A percentile compares a stretch with the other conserved stretches of the same genome.
Conservation (phyloP, 2,113 vertebrate species). For the Naja naja region DNA sequence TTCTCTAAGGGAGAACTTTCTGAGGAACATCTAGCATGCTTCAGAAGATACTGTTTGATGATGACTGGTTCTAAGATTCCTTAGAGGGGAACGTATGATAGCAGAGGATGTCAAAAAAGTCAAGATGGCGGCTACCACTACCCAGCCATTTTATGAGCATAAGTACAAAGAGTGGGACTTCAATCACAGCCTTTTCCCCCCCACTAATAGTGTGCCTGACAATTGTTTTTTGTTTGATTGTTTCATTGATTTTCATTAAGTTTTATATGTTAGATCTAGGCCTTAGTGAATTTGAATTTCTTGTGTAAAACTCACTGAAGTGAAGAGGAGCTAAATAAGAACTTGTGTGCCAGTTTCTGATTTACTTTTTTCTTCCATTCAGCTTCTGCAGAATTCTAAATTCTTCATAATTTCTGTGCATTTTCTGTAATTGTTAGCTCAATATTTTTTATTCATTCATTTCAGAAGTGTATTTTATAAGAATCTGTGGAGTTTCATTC, state of each 20-base stretch:
- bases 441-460: neutral
- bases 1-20: neutral
- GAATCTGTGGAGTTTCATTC: neutral
- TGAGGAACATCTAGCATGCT: neutral
- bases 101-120: neutral
- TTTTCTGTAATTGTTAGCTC: neutral
- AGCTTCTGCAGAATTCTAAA: neutral
- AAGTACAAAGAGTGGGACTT: neutral
- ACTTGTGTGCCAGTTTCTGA: neutral
- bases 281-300: neutral
- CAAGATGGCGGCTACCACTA: neutral
- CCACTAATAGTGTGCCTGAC: neutral
- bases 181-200: neutral
- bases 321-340: neutral
- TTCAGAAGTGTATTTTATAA: neutral
- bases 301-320: no score
- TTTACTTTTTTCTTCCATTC: neutral
- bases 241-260: neutral
- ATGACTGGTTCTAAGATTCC: neutral
- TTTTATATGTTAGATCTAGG: neutral
- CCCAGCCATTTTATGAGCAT: neutral
- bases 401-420: neutral
- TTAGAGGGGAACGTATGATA: neutral
- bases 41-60: neutral
- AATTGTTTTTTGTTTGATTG: neutral